Evolutionary conservation across 2,113 vertebrate species (phyloP), one percentile per base, ranked within the genome.

Genomic region (Ellobius talpinus): DNA sequence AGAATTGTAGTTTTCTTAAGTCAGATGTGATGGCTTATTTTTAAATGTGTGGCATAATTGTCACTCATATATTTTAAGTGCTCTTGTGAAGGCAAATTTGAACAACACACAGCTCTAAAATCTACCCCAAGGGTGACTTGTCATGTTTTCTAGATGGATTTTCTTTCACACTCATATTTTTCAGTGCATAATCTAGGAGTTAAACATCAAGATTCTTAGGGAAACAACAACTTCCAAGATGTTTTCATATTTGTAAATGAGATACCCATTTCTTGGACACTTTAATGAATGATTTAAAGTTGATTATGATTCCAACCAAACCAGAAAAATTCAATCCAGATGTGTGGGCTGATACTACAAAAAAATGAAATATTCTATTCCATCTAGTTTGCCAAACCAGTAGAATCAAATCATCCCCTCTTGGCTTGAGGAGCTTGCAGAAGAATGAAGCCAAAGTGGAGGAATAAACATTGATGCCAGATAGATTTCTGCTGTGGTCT

Each of bases 301-400:
- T 94, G 36, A 96, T 91, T 92, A n/a, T 26, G n/a, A 63, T 45
- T 89, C 5, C 81, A 79, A n/a, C 19, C 82, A 96, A 85, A 86
- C 3, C 21, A 89, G 66, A 92, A 52, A 92, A 61, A 82, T 85
- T 70, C 47, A 92, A 31, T 87, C 11, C 63, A 96, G 82, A 87
- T 2, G 95, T 58, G 61, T 95, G 47, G 50, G 23, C 52, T 93
- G 68, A 68, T 87, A 73, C 39, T 52, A 72, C 11, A 33, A 5
- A 19, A 55, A 23, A 72, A 73, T 21, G 21, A 91, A 66, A 13
- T 52, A 73, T 26, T 65, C 11, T 45, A 29, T 86, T 89, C 76
- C 61, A 92, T 31, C 7, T 11, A 8, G 55, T 84, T 91, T 92
- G 84, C 52, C 70, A 90, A 77, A 87, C 29, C 45, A 76, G n/a